Base-by-base conservation (phyloP, 2,797 vertebrate species). In the Sandelia bainsii region DNA sequence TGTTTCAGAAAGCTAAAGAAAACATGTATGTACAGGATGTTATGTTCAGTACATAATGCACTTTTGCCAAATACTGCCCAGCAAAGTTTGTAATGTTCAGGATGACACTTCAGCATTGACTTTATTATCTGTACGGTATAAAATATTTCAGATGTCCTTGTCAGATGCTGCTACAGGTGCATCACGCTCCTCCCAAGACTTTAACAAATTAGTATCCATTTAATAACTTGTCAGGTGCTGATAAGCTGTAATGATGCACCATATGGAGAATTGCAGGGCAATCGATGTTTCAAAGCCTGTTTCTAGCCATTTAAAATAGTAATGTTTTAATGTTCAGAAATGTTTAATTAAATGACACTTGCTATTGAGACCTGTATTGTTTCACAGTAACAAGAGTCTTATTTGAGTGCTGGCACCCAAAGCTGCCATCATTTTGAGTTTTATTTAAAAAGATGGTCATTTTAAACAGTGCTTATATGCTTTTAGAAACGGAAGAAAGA, bases 381-480 rank as follows among this genome's bases (percentile, higher is more conserved):
- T 29, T 64, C 4, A 62, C 1, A 45, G 29, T 20, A 29, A 69
- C 20, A 50, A 53, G 22, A 77, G 50, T 69, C 79, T 34, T 5
- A n/a, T 56, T 34, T 50, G 34, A 75, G 67, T 62, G 37, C 46
- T 44, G 74, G 72, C 51, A 39, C 58, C 50, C 34, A 73, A 69
- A 59, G 71, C 27, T 8, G 22, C 78, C 79, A 45, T 37, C 57
- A 46, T 83, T 89, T 86, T 81, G 19, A 8, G 10, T 77, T 95
- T 95, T 94, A 93, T 94, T 95, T 93, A 93, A 94, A 95, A 94
- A 93, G 80, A 75, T 62, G 75, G 75, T 68, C 84, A 84, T 81
- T 75, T 77, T 72, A 59, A 70, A 84, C 81, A 92, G 91, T 93
- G 87, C 91, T 87, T 90, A 91, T 91, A 94, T 92, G 91, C 89